phyloP scores from a whole-genome alignment of 2,113 vertebrate genomes.

The Prinia subflava region DNA sequence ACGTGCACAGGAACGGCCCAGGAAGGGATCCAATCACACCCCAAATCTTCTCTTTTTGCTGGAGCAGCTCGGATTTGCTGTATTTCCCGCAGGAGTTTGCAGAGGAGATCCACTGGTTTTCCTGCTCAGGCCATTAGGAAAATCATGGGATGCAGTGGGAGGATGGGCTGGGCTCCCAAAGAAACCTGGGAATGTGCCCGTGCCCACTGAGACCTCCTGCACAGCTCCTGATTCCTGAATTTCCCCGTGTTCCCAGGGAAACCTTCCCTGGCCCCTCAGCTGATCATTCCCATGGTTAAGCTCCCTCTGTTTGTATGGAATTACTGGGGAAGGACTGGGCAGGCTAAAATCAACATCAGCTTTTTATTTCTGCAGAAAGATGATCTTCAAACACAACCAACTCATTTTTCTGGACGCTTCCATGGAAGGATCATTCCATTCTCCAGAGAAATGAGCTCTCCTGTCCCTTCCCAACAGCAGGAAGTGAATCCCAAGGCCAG shows the following conservation, averaged over 20 bases:
- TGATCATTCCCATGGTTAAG: not conserved
- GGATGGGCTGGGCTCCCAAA: not conserved
- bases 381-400: not conserved
- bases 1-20: not conserved
- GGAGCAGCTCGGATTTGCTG: not conserved
- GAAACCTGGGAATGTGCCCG: not conserved
- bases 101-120: not conserved
- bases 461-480: not conserved
- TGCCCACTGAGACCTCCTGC: rapidly evolving
- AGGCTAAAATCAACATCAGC: not conserved
- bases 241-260: not conserved
- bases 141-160: not conserved
- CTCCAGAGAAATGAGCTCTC: not conserved
- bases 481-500: not conserved
- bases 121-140: not conserved
- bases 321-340: not conserved
- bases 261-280: not conserved
- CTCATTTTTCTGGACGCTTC: not conserved
- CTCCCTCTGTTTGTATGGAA: not conserved
- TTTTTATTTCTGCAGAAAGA: not conserved
- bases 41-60: not conserved
- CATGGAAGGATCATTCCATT: not conserved
- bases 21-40: not conserved
- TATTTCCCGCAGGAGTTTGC: not conserved
- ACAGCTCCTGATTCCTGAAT: not conserved